phyloP scores from a whole-genome alignment of 2,888 invertebrate genomes.

The Polydesmus complanatus region DNA sequence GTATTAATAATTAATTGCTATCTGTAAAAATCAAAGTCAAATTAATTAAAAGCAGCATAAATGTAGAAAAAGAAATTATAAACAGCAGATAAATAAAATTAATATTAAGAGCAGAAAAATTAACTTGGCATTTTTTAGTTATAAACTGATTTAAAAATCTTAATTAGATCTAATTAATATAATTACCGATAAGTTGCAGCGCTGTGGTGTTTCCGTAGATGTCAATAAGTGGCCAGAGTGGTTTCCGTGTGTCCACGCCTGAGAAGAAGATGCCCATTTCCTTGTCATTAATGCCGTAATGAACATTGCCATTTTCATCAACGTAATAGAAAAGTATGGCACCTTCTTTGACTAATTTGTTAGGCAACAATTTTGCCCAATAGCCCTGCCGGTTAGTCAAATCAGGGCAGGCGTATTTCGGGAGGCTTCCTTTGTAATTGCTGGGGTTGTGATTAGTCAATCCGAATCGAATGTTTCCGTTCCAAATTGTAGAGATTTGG shows the following conservation, averaged over 20 bases:
- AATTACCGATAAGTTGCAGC: constrained; percentile 60
- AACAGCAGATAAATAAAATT: no score
- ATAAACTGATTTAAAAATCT: no score
- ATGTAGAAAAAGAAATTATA: no score
- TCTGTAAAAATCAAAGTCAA: no score
- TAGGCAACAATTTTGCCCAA: constrained; percentile 95
- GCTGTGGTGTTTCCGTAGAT: constrained; percentile 95
- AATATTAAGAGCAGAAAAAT: no score
- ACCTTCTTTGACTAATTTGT: constrained; percentile 60
- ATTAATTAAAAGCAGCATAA: no score
- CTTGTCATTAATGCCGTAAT: constrained; percentile 89
- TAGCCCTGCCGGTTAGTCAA: constrained; percentile 92
- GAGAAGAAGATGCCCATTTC: constrained; percentile 76
- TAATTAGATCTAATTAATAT: neutral
- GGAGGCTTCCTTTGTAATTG: constrained; percentile 42
- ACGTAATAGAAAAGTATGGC: constrained; percentile 84
- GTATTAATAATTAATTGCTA: no score
- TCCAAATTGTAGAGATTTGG: constrained; percentile 93
- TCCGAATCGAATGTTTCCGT: constrained; percentile 94
- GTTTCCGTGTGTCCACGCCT: constrained; percentile 67
- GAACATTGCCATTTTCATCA: constrained; percentile 79
- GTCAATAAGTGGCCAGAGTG: constrained; percentile 87
- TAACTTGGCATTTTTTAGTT: no score
- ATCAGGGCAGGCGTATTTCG: constrained; percentile 98
- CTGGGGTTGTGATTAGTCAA: constrained; percentile 88